phyloP scores from a whole-genome alignment of 2,797 vertebrate species.

The Okamejei kenojei region DNA sequence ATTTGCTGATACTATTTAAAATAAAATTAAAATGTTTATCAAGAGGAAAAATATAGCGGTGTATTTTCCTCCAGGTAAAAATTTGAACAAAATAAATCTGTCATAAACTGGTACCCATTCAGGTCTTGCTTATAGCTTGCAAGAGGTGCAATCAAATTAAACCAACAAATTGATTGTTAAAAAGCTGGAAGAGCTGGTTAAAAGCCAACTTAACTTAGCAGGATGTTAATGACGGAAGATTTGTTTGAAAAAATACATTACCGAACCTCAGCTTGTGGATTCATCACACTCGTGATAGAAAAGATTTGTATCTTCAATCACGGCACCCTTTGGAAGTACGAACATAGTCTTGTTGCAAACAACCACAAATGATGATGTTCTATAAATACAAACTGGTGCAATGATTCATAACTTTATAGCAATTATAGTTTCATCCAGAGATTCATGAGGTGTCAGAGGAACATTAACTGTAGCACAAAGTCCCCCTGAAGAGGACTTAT shows the following conservation, averaged over 20 bases:
- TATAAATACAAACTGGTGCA: not conserved
- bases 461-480: not conserved
- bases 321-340: too few relatives aligned
- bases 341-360: not conserved
- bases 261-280: not conserved
- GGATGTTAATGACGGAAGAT: not conserved
- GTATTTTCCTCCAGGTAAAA: constrained; percentile 12
- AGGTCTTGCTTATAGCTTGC: not conserved
- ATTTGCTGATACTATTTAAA: not conserved
- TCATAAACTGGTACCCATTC: not conserved
- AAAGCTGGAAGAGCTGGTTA: not conserved
- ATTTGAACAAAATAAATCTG: not conserved
- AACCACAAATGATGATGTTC: not conserved
- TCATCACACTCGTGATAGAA: not conserved
- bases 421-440: too few relatives aligned
- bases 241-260: not conserved
- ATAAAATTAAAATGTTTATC: not conserved
- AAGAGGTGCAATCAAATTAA: constrained; percentile 7
- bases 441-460: not conserved
- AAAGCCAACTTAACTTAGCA: not conserved
- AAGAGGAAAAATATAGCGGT: not conserved
- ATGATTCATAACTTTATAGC: not conserved
- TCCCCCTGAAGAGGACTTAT: not conserved
- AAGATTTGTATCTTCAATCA: not conserved
- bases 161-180: not conserved